Conservation (phyloP, 2,113 vertebrate genomes). For the Agelaius tricolor region DNA sequence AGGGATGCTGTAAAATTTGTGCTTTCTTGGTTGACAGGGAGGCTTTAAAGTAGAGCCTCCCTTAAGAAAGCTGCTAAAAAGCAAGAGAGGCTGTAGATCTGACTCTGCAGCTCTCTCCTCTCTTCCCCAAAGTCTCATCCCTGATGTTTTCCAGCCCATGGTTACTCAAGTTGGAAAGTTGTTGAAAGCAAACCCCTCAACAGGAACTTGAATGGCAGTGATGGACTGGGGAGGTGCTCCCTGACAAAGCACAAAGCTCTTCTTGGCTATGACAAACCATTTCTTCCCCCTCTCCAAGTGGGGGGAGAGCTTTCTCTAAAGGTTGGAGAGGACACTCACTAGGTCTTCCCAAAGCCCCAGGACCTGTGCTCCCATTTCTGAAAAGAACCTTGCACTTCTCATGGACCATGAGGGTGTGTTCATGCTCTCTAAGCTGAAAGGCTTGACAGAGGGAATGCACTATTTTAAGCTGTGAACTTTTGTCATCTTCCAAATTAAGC, state of each 20-base stretch:
- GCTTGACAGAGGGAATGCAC: not conserved
- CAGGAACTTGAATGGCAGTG: not conserved
- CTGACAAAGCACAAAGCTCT: not conserved
- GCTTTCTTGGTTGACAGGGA: not conserved
- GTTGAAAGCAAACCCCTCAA: not conserved
- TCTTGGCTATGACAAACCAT: not conserved
- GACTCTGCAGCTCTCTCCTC: not conserved
- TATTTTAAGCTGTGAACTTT: not conserved
- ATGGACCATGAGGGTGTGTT: not conserved
- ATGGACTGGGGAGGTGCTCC: not conserved
- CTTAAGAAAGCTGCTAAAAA: not conserved
- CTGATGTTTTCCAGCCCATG: not conserved
- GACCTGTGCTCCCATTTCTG: not conserved
- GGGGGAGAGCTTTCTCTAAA: not conserved
- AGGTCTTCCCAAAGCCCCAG: not conserved
- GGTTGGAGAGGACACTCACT: not conserved
- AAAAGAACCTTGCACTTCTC: not conserved
- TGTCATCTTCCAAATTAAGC: slow-evolving; percentile 27
- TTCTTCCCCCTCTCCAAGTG: not conserved
- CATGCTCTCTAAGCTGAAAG: not conserved
- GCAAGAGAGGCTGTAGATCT: not conserved
- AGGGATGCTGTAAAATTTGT: not conserved
- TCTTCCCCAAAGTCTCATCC: not conserved
- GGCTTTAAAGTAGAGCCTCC: not conserved
- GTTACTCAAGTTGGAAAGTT: not conserved